phyloP scores from a whole-genome alignment of 2,888 invertebrate genomes.

The Chaetoderma sp. region DNA sequence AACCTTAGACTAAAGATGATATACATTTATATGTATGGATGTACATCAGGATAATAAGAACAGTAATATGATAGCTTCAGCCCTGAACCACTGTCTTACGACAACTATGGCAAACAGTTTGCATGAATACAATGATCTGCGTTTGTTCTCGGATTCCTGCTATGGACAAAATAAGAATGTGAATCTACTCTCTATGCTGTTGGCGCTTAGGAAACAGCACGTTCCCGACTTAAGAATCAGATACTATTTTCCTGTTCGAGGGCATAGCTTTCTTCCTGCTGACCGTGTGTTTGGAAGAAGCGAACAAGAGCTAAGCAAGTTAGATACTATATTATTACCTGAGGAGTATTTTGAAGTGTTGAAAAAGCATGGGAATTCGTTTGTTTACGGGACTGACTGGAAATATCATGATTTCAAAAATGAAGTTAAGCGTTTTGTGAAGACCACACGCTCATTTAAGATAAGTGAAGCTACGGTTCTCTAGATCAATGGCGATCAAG shows the following conservation, averaged over 20 bases:
- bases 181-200: neutral
- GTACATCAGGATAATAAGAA: neutral
- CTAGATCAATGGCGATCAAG: neutral
- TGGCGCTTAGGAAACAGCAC: neutral
- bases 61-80: neutral
- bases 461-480: neutral
- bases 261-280: conserved; percentile 1
- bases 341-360: neutral
- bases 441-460: neutral
- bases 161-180: conserved; percentile 1
- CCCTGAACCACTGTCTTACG: too few relatives aligned
- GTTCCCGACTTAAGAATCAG: neutral
- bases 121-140: neutral
- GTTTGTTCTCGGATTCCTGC: neutral
- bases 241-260: neutral
- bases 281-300: conserved; percentile 1
- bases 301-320: neutral
- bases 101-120: neutral
- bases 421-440: neutral
- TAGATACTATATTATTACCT: neutral
- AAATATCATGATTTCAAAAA: neutral
- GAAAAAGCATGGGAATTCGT: neutral
- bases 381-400: neutral
- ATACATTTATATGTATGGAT: neutral
- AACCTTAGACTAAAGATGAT: neutral